These are phyloP conservation scores for Pleuronectes platessa DNA, from an alignment of 2,113 vertebrate species.

Conservation along the genomic window DNA sequence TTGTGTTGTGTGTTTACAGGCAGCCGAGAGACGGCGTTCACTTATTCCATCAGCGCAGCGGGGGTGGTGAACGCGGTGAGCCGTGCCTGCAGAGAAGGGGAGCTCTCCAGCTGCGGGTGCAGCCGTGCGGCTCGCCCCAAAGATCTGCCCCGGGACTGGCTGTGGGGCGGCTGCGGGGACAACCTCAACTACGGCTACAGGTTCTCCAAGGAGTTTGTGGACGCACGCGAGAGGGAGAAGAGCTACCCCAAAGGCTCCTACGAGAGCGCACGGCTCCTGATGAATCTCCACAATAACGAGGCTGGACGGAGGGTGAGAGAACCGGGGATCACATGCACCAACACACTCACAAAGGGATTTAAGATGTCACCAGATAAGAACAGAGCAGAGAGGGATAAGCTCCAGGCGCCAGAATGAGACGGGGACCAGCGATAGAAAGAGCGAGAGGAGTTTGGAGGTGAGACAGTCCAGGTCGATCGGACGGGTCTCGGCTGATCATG, in stretches of 20 bases:
- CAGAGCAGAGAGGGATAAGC: conserved; percentile 12
- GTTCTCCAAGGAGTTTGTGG: conserved; percentile 98
- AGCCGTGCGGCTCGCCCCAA: conserved; percentile 92
- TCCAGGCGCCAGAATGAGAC: conserved; percentile 14
- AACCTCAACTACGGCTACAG: conserved; percentile 97
- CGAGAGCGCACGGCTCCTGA: conserved; percentile 90
- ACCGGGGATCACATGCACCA: too few relatives aligned
- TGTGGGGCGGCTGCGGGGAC: conserved; percentile 98
- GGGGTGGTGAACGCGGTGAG: conserved; percentile 98
- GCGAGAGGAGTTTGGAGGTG: conserved; percentile 31
- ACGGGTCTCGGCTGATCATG: conserved; percentile 67
- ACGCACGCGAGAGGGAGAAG: conserved; percentile 94
- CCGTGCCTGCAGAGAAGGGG: conserved; percentile 95
- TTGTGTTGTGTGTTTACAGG: conserved; percentile 79
- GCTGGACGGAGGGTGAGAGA: conserved; percentile 92
- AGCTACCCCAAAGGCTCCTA: conserved; percentile 91
- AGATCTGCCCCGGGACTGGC: conserved; percentile 96
- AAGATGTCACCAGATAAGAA: background rate
- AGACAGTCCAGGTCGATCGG: conserved; percentile 57
- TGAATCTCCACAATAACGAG: conserved; percentile 99
- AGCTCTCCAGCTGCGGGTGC: conserved; percentile 97
- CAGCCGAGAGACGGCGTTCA: conserved; percentile 97
- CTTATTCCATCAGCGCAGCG: conserved; percentile 94
- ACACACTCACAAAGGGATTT: background rate
- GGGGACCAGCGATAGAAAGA: conserved; percentile 13